phyloP scores from a whole-genome alignment of 2,888 invertebrate species.

The Tryphoninae sp. region DNA sequence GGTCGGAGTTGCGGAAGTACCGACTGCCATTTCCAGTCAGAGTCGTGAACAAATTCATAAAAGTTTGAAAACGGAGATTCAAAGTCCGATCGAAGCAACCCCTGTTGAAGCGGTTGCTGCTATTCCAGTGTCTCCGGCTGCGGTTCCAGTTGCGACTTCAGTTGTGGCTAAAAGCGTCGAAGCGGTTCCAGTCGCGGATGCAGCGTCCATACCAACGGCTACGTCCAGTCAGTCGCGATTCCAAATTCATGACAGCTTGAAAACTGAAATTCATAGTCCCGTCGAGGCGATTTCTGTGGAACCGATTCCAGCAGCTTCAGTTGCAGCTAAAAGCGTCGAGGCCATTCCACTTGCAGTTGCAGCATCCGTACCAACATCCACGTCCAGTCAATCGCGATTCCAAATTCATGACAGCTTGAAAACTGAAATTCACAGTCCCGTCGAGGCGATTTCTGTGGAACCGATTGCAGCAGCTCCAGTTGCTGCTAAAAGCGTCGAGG shows the following conservation, averaged over 20 bases:
- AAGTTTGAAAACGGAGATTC: slow-evolving; percentile 52
- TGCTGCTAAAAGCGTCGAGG: slow-evolving; percentile 68
- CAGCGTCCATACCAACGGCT: slow-evolving; percentile 75
- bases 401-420: slow-evolving; percentile 56
- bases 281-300: slow-evolving; percentile 54
- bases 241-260: slow-evolving; percentile 65
- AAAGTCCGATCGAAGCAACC: slow-evolving; percentile 8
- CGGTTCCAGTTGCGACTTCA: neutral
- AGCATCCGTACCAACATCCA: slow-evolving; percentile 74
- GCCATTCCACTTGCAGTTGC: slow-evolving; percentile 43
- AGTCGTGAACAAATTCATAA: slow-evolving; percentile 67
- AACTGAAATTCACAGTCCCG: slow-evolving; percentile 15
- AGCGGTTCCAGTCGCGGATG: neutral
- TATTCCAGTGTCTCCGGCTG: neutral
- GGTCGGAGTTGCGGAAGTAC: slow-evolving; percentile 47
- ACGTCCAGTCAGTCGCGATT: slow-evolving; percentile 74
- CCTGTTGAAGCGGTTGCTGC: slow-evolving; percentile 39
- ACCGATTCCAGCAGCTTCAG: slow-evolving; percentile 65
- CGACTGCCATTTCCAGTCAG: slow-evolving; percentile 69
- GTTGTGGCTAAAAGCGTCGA: slow-evolving; percentile 33
- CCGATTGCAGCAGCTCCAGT: slow-evolving; percentile 59
- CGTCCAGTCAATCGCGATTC: slow-evolving; percentile 70
- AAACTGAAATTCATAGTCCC: slow-evolving; percentile 20
- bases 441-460: slow-evolving; percentile 16
- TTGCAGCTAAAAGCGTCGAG: slow-evolving; percentile 70